Evolutionary conservation across 2,888 invertebrate genomes (phyloP).

Genomic region (Heliconius erato): DNA sequence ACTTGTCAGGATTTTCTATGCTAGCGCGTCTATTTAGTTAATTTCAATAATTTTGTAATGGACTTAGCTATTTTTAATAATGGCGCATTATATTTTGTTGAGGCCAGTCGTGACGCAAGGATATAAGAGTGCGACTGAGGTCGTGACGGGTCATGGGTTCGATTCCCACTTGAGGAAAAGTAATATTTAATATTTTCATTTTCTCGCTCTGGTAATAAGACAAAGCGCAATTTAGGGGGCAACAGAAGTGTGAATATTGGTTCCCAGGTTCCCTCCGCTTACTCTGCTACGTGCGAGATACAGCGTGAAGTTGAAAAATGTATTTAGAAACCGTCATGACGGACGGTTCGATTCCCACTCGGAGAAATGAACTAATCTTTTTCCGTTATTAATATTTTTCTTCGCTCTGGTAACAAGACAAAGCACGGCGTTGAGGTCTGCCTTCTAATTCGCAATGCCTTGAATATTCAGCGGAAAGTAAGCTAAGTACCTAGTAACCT

Average conservation of each 20-base stretch:
- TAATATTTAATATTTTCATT: neutral
- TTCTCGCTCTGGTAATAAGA: neutral
- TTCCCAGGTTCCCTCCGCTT: neutral
- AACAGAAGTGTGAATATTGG: neutral
- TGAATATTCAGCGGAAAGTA: neutral
- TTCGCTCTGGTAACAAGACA: too few relatives aligned
- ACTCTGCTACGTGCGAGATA: too few relatives aligned
- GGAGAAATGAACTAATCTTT: too few relatives aligned
- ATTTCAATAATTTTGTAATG: constrained; percentile 1
- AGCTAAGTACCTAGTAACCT: too few relatives aligned
- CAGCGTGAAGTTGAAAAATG: too few relatives aligned
- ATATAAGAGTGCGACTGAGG: neutral
- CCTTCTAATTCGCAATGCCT: neutral
- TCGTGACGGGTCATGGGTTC: neutral
- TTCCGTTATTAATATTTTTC: too few relatives aligned
- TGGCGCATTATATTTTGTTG: neutral
- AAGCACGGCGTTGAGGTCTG: too few relatives aligned
- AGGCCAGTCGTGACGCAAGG: too few relatives aligned
- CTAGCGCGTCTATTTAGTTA: constrained; percentile 28
- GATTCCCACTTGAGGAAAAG: neutral
- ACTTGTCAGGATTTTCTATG: constrained; percentile 59
- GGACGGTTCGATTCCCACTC: too few relatives aligned
- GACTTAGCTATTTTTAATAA: constrained; percentile 12
- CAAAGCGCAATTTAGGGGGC: neutral
- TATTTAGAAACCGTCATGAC: neutral